Evolutionary conservation across 2,113 vertebrate genomes (phyloP).

Genomic region (Zootoca vivipara): DNA sequence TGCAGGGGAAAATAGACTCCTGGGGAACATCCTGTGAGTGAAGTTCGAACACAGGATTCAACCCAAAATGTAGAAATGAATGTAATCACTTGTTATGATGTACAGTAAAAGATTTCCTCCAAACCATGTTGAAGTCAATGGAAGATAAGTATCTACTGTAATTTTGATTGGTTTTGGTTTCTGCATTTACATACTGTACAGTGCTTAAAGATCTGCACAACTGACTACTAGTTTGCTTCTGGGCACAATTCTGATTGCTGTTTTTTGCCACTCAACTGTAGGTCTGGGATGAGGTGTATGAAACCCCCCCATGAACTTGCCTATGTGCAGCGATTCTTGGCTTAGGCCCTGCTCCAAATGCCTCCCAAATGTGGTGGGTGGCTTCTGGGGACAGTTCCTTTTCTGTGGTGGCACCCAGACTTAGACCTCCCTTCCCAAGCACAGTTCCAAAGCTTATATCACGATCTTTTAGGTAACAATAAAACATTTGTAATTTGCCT

Average conservation of each 20-base stretch:
- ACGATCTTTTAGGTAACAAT: no score
- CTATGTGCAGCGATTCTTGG: not conserved
- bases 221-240: not conserved
- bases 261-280: not conserved
- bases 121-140: conserved; percentile 21
- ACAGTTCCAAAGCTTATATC: not conserved
- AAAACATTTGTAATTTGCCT: not conserved
- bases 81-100: conserved; percentile 28
- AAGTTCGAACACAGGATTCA: no score
- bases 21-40: no score
- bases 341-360: not conserved
- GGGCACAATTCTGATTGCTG: not conserved
- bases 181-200: not conserved
- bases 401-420: not conserved
- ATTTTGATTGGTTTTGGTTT: conserved; percentile 43
- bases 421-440: not conserved
- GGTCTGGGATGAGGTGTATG: not conserved
- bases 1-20: no score
- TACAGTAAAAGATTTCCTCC: conserved; percentile 36
- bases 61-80: conserved; percentile 21
- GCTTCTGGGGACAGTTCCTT: not conserved
- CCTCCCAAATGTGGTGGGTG: not conserved
- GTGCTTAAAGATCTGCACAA: not conserved
- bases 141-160: conserved; percentile 17
- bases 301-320: not conserved